Percentiles rank a stretch among this genome's conserved stretches.
These are phyloP conservation scores for Porites cylindrica DNA, from an alignment of 92 coral and sea anemone species.

Conservation along the genomic window DNA sequence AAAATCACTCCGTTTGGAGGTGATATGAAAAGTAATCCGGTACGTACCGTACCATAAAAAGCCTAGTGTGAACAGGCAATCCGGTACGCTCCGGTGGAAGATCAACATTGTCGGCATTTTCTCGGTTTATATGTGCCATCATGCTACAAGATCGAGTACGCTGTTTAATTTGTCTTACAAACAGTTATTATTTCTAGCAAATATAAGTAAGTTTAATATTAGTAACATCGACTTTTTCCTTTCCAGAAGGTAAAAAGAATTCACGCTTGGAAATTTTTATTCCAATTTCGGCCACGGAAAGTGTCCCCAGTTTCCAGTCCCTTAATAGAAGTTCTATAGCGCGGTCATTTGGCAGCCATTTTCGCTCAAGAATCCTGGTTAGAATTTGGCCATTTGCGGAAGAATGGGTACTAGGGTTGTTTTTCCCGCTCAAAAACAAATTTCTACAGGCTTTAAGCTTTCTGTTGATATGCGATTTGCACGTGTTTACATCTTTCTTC, in stretches of 20 bases:
- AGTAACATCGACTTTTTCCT: no score
- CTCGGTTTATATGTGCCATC: conserved; percentile 12
- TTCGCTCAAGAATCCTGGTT: neutral
- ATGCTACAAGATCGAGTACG: conserved; percentile 9
- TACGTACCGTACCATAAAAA: conserved; percentile 33
- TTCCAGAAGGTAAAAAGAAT: no score
- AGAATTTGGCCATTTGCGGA: neutral
- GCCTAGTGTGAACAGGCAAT: conserved; percentile 41
- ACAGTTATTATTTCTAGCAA: neutral
- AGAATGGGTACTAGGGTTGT: neutral
- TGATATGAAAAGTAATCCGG: conserved; percentile 61
- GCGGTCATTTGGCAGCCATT: conserved; percentile 12
- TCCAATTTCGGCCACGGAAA: conserved; percentile 37
- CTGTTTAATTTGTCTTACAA: conserved; percentile 1
- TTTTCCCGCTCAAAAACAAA: conserved; percentile 9
- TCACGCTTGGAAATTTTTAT: conserved; percentile 20
- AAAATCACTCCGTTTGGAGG: conserved; percentile 53
- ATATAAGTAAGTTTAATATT: neutral
- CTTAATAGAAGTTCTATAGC: neutral
- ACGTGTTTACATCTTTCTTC: no score
- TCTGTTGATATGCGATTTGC: neutral
- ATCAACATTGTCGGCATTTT: conserved; percentile 9
- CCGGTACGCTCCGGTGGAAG: conserved; percentile 40
- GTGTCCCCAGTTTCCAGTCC: conserved; percentile 8
- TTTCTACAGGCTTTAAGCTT: neutral